phyloP scores from a whole-genome alignment of 2,888 invertebrate species.

The Chorisops tibialis region DNA sequence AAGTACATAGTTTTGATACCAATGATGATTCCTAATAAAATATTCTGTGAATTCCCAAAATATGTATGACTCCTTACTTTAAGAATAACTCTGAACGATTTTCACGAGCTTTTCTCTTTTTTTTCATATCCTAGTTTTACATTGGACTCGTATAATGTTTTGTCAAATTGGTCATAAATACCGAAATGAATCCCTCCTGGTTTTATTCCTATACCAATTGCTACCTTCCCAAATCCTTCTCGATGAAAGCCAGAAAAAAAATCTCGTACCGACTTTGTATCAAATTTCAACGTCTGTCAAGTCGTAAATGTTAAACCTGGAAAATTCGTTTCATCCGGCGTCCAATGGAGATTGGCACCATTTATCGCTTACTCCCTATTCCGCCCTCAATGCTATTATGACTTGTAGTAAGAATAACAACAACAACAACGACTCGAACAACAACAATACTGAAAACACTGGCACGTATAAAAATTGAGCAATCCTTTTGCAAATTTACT shows the following conservation, averaged over 20 bases:
- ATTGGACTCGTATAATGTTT: neutral
- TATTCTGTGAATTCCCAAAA: too few relatives aligned
- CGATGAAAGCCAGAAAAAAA: conserved; percentile 2
- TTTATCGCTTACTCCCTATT: neutral
- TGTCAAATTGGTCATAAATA: conserved; percentile 14
- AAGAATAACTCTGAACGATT: too few relatives aligned
- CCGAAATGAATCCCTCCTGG: conserved; percentile 8
- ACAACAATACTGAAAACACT: neutral
- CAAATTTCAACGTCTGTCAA: conserved; percentile 13
- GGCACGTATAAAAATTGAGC: conserved; percentile 10
- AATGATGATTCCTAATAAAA: too few relatives aligned
- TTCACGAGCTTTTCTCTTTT: too few relatives aligned
- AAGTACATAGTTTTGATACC: too few relatives aligned
- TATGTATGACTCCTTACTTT: too few relatives aligned
- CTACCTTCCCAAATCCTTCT: conserved; percentile 5
- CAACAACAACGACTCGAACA: too few relatives aligned
- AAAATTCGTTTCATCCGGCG: neutral
- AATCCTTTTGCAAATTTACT: conserved; percentile 18
- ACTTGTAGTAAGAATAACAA: too few relatives aligned
- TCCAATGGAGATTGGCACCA: neutral
- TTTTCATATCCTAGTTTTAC: conserved; percentile 13
- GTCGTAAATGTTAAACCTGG: conserved; percentile 18
- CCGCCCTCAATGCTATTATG: too few relatives aligned
- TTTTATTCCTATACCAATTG: conserved; percentile 8
- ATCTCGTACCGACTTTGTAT: conserved; percentile 8